Conservation (phyloP, 1,140 invertebrate species). For the Matsumurasca onukii region DNA sequence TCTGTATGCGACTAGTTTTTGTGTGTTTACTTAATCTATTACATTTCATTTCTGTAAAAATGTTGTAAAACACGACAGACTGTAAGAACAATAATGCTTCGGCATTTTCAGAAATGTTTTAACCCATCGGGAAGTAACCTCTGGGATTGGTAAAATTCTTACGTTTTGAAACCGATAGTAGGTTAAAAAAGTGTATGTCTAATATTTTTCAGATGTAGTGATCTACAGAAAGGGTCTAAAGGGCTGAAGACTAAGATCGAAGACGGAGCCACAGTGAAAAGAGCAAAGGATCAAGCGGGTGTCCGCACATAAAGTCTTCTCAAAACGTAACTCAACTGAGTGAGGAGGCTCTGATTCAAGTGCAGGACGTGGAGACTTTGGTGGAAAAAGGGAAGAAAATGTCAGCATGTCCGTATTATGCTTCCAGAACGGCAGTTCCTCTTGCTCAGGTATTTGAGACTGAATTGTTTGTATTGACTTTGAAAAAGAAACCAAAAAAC, state of each 20-base stretch:
- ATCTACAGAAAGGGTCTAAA: constrained; percentile 76
- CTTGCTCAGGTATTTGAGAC: constrained; percentile 66
- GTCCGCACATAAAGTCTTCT: constrained; percentile 60
- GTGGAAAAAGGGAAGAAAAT: constrained; percentile 65
- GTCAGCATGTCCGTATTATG: constrained; percentile 91
- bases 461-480: constrained; percentile 3
- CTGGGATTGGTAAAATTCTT: too few species aligned
- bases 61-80: too few species aligned
- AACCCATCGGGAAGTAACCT: too few species aligned
- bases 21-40: too few species aligned
- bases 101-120: too few species aligned
- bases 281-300: constrained; percentile 57
- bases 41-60: too few species aligned
- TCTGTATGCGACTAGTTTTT: too few species aligned
- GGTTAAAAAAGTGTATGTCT: too few species aligned
- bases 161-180: too few species aligned
- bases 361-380: constrained; percentile 89
- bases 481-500: not conserved
- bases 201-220: constrained; percentile 84
- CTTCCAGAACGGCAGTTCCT: constrained; percentile 72
- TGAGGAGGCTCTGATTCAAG: constrained; percentile 65
- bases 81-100: too few species aligned
- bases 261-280: constrained; percentile 64
- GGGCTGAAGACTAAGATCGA: constrained; percentile 56
- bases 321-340: constrained; percentile 58